Evolutionary conservation across 2,888 invertebrate species (phyloP), one percentile per base, ranked within the genome.

Genomic region (Parnassius apollo): DNA sequence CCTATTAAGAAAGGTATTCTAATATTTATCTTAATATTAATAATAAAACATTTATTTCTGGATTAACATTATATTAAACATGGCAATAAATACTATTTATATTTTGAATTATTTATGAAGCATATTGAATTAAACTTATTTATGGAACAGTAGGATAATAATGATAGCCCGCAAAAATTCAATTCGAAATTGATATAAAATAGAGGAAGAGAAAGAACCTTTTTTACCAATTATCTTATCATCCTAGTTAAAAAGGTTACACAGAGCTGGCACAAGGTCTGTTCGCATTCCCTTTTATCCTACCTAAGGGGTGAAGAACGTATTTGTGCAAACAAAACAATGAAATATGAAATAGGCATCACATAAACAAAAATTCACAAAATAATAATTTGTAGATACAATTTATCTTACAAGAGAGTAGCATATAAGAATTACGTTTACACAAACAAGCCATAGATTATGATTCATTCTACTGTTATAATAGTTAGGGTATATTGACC

Each of bases 401-500:
- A 46, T 46, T 46, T 46, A 12, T 46, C 46, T 1, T 46, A 12
- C 35, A 7, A 46, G 1, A 59, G 11, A 48, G 11, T 9, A 22
- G 42, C 12, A 56, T 49, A 51, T 18, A 44, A 12, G 22, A 56
- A 59, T 51, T 63, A 55, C n/a, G 52, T 56, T 53, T 57, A 13
- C 49, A 64, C 53, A 44, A 57, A 52, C 54, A 64, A 44, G 52
- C 35, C 13, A 53, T 54, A 57, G 52, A 57, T 49, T 59, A 42
- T 44, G 57, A 44, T 48, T 48, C 52, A 57, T 57, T 57, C 57
- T 61, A 56, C 61, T 45, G 64, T 25, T 46, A 64, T 55, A 52
- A 45, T 55, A 52, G 50, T 62, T 59, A 59, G 51, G 50, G 61
- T 53, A 57, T 64, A 76, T 72, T 70, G 75, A 77, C 71, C 71